These are phyloP conservation scores for Salvator merianae DNA, from an alignment of 2,113 vertebrate species.

Conservation along the genomic window DNA sequence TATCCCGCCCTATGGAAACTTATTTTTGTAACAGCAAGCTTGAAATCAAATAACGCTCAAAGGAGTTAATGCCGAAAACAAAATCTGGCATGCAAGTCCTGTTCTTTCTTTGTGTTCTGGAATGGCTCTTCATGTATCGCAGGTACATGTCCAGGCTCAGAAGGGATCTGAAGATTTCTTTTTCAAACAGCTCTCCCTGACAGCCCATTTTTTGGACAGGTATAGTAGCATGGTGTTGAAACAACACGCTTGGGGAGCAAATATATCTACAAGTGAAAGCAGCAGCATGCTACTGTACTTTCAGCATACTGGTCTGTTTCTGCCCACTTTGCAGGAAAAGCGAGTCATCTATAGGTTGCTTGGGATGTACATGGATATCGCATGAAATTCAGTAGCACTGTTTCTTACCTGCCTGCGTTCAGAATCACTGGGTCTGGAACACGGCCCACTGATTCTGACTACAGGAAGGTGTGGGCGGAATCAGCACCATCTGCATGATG, in stretches of 20 bases:
- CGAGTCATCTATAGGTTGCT: neutral
- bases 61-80: neutral
- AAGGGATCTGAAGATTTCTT: neutral
- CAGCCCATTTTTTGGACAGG: neutral
- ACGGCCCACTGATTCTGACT: too few relatives aligned
- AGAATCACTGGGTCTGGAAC: too few relatives aligned
- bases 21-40: neutral
- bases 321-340: neutral
- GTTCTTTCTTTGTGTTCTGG: neutral
- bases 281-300: neutral
- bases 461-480: too few relatives aligned
- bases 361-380: too few relatives aligned
- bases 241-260: neutral
- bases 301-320: too few relatives aligned
- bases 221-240: neutral
- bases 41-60: neutral
- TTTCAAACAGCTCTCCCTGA: too few relatives aligned
- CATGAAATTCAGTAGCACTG: neutral
- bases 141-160: neutral
- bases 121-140: neutral
- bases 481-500: too few relatives aligned
- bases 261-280: neutral
- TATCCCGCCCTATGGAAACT: neutral
- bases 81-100: neutral
- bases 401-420: too few relatives aligned